Base-by-base conservation (phyloP, 2,888 invertebrate species). In the Euproctis similis region DNA sequence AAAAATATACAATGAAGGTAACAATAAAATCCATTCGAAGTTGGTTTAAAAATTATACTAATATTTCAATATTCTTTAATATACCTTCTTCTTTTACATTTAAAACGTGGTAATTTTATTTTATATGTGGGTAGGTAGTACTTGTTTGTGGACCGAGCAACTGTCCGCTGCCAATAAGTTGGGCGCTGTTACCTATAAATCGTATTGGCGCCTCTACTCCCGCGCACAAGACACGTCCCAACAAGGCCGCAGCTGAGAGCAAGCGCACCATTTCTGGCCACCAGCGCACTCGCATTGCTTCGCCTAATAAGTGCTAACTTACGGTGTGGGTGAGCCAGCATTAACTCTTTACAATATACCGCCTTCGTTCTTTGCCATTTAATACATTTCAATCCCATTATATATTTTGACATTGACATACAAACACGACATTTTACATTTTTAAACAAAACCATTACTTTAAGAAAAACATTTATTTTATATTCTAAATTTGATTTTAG, bases 251-350 rank as follows among this genome's bases (percentile, higher is more conserved):
- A 54, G 59, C 62, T 53, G 60, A 61, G 60, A 61, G 53, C 52
- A 55, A 55, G 56, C 73, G 60, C 61, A 53, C 81, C 81, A 75
- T 80, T 74, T 81, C 69, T 63, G 75, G 78, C 57, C 51, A 51
- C 53, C 58, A 50, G 55, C 64, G 59, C 60, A 59, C 60, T 59
- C 59, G 59, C 58, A 59, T 55, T 59, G 59, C 53, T 61, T 66
- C 57, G 56, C 81, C 78, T 77, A 80, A 78, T 80, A 76, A 80
- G 73, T 63, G 66, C 44, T 51, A 59, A 53, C 57, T 55, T 44
- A 44, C 52, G 60, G 68, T 75, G 82, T 81, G 82, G 81, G 81
- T 73, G 80, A 68, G 50, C 70, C 68, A 71, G 72, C 72, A 72
- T 64, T 56, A 56, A 14, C 14, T 14, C 63, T 54, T 34, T 44